Evolutionary conservation across 2,797 vertebrate species (phyloP), one percentile per base, ranked within the genome.

Genomic region (Oryzias sinensis): DNA sequence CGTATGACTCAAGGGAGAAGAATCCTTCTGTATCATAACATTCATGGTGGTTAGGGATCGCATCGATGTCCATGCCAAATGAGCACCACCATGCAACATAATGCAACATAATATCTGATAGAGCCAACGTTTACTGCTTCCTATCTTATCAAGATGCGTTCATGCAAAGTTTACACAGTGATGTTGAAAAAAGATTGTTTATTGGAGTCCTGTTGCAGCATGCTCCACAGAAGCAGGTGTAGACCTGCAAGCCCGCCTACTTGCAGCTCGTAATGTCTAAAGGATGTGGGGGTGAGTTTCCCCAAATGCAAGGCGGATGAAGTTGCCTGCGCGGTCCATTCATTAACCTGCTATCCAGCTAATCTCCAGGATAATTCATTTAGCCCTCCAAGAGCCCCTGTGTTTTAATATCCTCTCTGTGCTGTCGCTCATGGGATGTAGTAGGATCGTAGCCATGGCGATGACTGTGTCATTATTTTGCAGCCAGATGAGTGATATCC

Each of bases 401-500:
- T 75, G 87, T 89, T 87, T 89, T 90, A 88, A 90, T 89, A 89
- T 89, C 87, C 81, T 82, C 79, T 53, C 75, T 7, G 58, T 37
- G 59, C 67, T 54, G 74, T 66, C 1, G 68, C 83, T 77, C 83
- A 62, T 69, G 79, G 77, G 83, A 84, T 68, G 77, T 80, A 56
- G 63, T 17, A 50, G 74, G 57, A 78, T 72, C 77, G 87, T 90
- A 87, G 87, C 87, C 89, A 90, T 91, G 88, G 88, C 79, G 64
- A 91, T 90, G 88, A 89, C 88, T 88, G 87, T 90, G 89, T 88
- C 89, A 89, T 91, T 91, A 92, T 89, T 89, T 88, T 81, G 84
- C 87, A 81, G 86, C 85, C 86, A 81, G 88, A 87, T 85, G 87
- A 90, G 86, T 88, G 90, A 90, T 90, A 87, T 90, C 88, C 89